These are phyloP conservation scores for Ceraclea dissimilis DNA, from an alignment of 2,888 invertebrate species.

Conservation along the genomic window DNA sequence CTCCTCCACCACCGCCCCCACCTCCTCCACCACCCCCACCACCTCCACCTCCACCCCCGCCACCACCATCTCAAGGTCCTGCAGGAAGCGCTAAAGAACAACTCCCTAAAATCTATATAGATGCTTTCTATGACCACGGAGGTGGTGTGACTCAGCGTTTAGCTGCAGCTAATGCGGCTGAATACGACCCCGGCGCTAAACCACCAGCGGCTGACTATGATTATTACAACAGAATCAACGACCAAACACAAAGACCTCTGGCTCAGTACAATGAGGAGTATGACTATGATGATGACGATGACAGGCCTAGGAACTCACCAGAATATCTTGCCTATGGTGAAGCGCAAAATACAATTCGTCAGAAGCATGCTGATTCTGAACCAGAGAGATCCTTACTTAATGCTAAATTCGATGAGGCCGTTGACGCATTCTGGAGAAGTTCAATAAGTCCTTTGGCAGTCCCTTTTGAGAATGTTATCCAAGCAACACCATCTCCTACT, in stretches of 20 bases:
- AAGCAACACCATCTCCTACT: slow-evolving; percentile 14
- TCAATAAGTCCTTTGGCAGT: slow-evolving; percentile 7
- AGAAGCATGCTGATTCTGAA: slow-evolving; percentile 22
- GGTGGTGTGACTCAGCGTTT: slow-evolving; percentile 41
- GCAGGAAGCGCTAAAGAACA: slow-evolving; percentile 33
- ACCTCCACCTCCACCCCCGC: slow-evolving; percentile 30
- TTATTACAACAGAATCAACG: not conserved
- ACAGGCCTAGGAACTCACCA: slow-evolving; percentile 10
- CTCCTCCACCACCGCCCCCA: slow-evolving; percentile 26
- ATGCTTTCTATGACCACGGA: slow-evolving; percentile 39
- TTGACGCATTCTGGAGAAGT: slow-evolving; percentile 39
- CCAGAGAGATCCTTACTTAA: slow-evolving; percentile 22
- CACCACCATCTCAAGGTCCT: slow-evolving; percentile 32
- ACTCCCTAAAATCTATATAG: slow-evolving; percentile 40
- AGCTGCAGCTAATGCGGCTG: slow-evolving; percentile 38
- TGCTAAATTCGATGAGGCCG: slow-evolving; percentile 37
- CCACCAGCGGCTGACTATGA: slow-evolving; percentile 35
- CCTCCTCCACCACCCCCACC: slow-evolving; percentile 26
- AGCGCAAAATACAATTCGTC: slow-evolving; percentile 17
- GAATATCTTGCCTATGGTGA: slow-evolving; percentile 21
- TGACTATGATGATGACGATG: slow-evolving; percentile 19
- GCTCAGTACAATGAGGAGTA: slow-evolving; percentile 8
- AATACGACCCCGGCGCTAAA: slow-evolving; percentile 13
- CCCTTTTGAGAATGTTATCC: not conserved
- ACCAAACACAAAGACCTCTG: slow-evolving; percentile 3